A percentile compares a stretch with the other conserved stretches of the same genome.
phyloP scores from a whole-genome alignment of 2,113 vertebrate genomes.

The Paramormyrops kingsleyae region DNA sequence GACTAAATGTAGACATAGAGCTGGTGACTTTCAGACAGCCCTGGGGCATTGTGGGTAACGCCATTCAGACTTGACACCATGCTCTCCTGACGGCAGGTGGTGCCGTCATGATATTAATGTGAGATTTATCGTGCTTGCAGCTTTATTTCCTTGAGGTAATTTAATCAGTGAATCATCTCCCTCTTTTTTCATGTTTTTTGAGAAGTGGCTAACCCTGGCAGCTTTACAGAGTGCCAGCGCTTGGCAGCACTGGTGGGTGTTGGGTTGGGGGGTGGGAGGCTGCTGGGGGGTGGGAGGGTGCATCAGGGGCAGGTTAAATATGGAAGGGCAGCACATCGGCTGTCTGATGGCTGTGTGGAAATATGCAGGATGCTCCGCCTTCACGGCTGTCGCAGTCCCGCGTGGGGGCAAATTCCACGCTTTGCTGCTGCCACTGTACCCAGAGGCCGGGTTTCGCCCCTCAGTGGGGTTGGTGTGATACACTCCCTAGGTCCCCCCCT shows the following conservation, averaged over 20 bases:
- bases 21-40: background rate
- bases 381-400: background rate
- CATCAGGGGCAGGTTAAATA: slow-evolving; percentile 35
- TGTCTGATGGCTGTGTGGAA: slow-evolving; percentile 36
- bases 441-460: background rate
- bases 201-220: background rate
- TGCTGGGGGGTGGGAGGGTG: no score
- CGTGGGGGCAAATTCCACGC: background rate
- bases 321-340: slow-evolving; percentile 40
- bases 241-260: background rate
- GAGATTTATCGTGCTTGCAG: background rate
- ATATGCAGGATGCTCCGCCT: background rate
- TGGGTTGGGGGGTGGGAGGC: background rate
- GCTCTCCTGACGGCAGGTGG: background rate
- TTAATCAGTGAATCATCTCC: background rate
- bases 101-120: background rate
- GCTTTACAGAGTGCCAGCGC: background rate
- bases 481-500: no score
- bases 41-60: background rate
- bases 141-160: background rate
- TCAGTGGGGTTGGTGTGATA: background rate
- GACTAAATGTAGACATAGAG: background rate
- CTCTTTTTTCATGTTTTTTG: background rate
- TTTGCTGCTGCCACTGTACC: background rate
- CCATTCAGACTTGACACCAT: background rate